Evolutionary conservation across 2,797 vertebrate species (phyloP).

Genomic region (Leucoraja ocellata): DNA sequence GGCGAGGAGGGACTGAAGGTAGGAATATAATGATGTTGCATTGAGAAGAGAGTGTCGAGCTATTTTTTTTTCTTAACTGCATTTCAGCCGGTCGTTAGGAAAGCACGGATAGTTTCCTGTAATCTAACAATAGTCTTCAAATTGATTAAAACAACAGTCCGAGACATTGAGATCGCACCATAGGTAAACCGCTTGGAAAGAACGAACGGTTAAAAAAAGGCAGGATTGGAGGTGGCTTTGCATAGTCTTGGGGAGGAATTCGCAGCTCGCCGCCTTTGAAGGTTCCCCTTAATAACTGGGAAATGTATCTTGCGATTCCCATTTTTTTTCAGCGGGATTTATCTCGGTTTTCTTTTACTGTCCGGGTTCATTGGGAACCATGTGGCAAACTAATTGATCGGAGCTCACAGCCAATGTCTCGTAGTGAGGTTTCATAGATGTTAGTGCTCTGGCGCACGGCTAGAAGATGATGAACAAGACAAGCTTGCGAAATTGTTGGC

Average conservation of each 20-base stretch:
- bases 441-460: too few relatives aligned
- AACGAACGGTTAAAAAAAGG: not conserved
- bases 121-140: not conserved
- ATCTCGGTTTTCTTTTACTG: not conserved
- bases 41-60: not conserved
- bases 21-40: conserved; percentile 43
- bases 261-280: not conserved
- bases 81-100: not conserved
- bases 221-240: not conserved
- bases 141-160: not conserved
- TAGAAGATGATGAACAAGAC: not conserved
- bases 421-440: not conserved
- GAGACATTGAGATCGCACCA: not conserved
- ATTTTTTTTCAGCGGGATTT: not conserved
- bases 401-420: not conserved
- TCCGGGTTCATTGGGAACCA: not conserved
- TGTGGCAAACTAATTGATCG: not conserved
- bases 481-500: too few relatives aligned
- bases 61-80: conserved; percentile 9
- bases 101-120: not conserved
- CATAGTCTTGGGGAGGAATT: not conserved
- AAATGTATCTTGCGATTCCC: not conserved
- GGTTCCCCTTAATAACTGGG: not conserved
- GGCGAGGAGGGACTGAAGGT: conserved; percentile 66
- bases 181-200: not conserved